These are phyloP conservation scores for Aleiodes sp. DNA, from an alignment of 1,140 invertebrate species.

Conservation along the genomic window DNA sequence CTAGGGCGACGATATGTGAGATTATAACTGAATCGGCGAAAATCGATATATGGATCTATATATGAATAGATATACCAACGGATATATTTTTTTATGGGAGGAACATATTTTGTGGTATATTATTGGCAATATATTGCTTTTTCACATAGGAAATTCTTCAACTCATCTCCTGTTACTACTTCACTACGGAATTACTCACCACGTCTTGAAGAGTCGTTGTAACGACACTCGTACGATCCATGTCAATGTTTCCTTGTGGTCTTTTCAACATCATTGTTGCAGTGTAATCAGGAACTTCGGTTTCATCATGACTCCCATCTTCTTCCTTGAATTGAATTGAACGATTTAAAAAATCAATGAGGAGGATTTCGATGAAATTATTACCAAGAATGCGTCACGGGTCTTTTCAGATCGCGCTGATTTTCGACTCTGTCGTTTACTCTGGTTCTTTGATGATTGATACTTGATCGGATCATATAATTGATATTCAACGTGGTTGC, in stretches of 20 bases:
- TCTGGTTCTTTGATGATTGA: background rate
- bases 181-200: slow-evolving; percentile 40
- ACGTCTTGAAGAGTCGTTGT: slow-evolving; percentile 54
- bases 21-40: no score
- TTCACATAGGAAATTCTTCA: no score
- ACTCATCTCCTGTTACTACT: no score
- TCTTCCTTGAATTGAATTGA: background rate
- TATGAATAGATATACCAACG: no score
- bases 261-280: slow-evolving; percentile 21
- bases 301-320: background rate
- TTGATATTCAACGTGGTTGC: slow-evolving; percentile 60
- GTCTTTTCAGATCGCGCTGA: background rate
- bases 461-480: slow-evolving; percentile 57
- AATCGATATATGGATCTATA: no score
- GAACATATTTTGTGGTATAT: no score
- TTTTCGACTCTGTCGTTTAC: background rate
- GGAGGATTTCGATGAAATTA: no score
- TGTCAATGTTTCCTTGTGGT: slow-evolving; percentile 29
- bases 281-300: slow-evolving; percentile 20
- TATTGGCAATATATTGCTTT: no score
- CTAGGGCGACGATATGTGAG: no score
- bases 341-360: no score
- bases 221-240: slow-evolving; percentile 48
- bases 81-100: no score
- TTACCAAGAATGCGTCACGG: no score